Evolutionary conservation across 1,140 invertebrate species (phyloP).

Genomic region (Micrasema minimum): DNA sequence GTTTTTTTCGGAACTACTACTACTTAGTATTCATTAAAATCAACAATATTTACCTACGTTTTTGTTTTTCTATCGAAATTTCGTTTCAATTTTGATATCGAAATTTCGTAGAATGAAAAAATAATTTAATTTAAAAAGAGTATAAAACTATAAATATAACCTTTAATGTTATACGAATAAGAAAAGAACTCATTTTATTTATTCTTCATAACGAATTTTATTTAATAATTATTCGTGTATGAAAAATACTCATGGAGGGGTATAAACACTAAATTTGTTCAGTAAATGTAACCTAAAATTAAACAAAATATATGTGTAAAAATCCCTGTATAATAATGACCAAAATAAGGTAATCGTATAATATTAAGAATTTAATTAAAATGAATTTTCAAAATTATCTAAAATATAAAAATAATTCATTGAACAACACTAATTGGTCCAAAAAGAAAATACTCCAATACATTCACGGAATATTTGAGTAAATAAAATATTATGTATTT

Average conservation of each 20-base stretch:
- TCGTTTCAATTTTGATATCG: not conserved
- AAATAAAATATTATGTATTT: not conserved
- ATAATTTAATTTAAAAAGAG: not conserved
- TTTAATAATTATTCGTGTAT: not conserved
- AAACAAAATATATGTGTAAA: not conserved
- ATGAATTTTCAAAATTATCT: not conserved
- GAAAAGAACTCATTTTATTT: not conserved
- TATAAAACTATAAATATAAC: not conserved
- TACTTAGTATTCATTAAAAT: too few species aligned
- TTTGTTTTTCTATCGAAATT: too few species aligned
- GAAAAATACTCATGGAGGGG: not conserved
- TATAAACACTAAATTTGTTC: not conserved
- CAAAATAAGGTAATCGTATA: conserved; percentile 5
- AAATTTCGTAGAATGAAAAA: not conserved
- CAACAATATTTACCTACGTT: too few species aligned
- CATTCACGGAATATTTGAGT: not conserved
- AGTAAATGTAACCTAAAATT: not conserved
- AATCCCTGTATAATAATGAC: conserved; percentile 21
- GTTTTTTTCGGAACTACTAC: too few species aligned
- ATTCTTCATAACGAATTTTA: not conserved
- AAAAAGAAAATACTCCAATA: conserved; percentile 4
- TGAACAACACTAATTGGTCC: conserved; percentile 13
- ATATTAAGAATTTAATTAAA: conserved; percentile 1
- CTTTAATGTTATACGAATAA: not conserved
- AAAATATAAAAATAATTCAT: conserved; percentile 2